Evolutionary conservation across 2,113 vertebrate genomes (phyloP).

Genomic region (Forbesichthys agassizii): DNA sequence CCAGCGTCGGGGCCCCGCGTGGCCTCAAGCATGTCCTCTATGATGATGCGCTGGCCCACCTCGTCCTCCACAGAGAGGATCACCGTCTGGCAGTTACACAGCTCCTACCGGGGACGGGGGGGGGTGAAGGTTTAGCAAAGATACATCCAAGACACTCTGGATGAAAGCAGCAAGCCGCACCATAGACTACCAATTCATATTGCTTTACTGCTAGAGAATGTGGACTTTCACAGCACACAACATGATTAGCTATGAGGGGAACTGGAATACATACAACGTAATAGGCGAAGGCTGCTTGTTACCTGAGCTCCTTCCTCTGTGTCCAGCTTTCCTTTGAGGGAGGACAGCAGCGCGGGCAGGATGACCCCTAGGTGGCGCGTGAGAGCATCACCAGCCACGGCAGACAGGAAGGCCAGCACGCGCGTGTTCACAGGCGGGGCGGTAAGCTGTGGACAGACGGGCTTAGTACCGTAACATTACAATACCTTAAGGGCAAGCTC

Average conservation of each 20-base stretch:
- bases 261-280: neutral
- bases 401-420: constrained; percentile 94
- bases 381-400: constrained; percentile 93
- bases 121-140: too few species aligned
- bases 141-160: too few species aligned
- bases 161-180: too few species aligned
- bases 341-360: constrained; percentile 92
- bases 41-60: constrained; percentile 91
- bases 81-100: constrained; percentile 92
- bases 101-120: constrained; percentile 75
- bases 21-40: constrained; percentile 92
- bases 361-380: constrained; percentile 94
- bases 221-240: neutral
- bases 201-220: too few species aligned
- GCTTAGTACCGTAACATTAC: neutral
- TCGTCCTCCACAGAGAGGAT: constrained; percentile 96
- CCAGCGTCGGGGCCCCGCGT: constrained; percentile 87
- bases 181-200: too few species aligned
- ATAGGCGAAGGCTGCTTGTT: constrained; percentile 18
- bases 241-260: neutral
- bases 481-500: neutral
- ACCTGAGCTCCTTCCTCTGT: constrained; percentile 88
- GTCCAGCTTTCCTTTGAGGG: constrained; percentile 89
- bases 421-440: constrained; percentile 91
- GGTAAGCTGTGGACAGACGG: constrained; percentile 78